Evolutionary conservation across 1,140 invertebrate species (phyloP).

Genomic region (Zaprionus kolodkinae): DNA sequence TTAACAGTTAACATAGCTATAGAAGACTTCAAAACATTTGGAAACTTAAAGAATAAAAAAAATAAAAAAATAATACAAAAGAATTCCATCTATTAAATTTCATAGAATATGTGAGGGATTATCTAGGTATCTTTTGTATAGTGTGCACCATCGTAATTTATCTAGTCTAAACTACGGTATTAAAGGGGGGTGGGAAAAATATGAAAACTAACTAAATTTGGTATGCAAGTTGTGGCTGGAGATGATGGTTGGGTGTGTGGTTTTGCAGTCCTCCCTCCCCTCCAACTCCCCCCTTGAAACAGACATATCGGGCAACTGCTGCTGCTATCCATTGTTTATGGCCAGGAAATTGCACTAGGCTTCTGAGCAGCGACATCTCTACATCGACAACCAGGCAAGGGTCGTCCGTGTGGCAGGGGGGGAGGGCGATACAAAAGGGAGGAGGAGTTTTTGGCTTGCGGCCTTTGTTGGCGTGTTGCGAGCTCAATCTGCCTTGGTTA

Average conservation of each 20-base stretch:
- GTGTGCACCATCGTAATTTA: too few relatives aligned
- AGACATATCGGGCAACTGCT: conserved; percentile 40
- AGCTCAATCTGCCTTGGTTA: conserved; percentile 11
- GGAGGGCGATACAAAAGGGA: too few relatives aligned
- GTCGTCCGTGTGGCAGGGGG: neutral
- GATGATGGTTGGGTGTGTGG: too few relatives aligned
- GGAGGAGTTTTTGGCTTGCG: neutral
- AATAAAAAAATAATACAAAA: too few relatives aligned
- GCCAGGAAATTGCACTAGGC: conserved; percentile 9
- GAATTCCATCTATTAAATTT: too few relatives aligned
- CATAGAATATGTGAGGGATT: too few relatives aligned
- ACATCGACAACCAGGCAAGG: neutral
- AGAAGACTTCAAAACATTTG: too few relatives aligned
- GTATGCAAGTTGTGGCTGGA: neutral
- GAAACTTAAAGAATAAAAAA: too few relatives aligned
- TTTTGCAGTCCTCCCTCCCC: neutral
- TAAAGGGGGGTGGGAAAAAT: too few relatives aligned
- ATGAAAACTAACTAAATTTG: neutral
- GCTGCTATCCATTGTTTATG: conserved; percentile 52
- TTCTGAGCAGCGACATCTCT: neutral
- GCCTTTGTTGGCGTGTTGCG: neutral
- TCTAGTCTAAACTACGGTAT: neutral
- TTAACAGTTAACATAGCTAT: too few relatives aligned
- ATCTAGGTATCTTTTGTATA: too few relatives aligned
- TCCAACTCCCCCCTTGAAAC: too few relatives aligned